Conservation (phyloP, 1,140 invertebrate genomes). For the Scaptomyza hsui region DNA sequence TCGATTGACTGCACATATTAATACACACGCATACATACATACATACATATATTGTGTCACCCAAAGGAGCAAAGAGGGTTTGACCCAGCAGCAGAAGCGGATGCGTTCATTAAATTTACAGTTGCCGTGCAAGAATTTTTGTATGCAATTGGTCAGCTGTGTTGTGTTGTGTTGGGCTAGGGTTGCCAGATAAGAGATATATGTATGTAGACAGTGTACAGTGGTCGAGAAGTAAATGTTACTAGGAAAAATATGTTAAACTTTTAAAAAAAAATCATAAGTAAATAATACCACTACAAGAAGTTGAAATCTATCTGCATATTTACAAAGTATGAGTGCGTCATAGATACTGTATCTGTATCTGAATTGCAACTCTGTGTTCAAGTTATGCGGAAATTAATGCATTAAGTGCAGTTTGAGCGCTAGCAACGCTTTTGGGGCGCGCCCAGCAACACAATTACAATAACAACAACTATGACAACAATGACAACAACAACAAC, state of each 20-base stretch:
- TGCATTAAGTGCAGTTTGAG: conserved; percentile 52
- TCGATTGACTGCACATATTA: conserved; percentile 33
- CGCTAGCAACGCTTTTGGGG: conserved; percentile 49
- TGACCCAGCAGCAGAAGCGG: conserved; percentile 34
- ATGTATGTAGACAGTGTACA: not conserved
- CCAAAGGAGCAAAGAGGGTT: conserved; percentile 9
- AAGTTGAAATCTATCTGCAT: not conserved
- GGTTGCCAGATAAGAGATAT: not conserved
- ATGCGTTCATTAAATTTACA: conserved; percentile 51
- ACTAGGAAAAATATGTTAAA: not conserved
- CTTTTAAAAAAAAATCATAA: not conserved
- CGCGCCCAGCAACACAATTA: conserved; percentile 41
- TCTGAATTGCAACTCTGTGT: conserved; percentile 6
- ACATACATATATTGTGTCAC: conserved; percentile 21
- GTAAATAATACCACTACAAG: no score
- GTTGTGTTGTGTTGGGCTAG: not conserved
- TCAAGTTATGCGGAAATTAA: conserved; percentile 70
- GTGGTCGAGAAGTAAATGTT: not conserved
- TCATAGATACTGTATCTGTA: conserved; percentile 4
- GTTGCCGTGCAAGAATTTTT: conserved; percentile 50
- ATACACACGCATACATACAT: not conserved
- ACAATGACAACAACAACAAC: conserved; percentile 1
- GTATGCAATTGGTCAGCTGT: conserved; percentile 33
- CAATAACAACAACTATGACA: conserved; percentile 12
- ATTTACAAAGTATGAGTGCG: not conserved